These are phyloP conservation scores for Kryptopterus vitreolus DNA, from an alignment of 2,797 vertebrate genomes.

Conservation along the genomic window DNA sequence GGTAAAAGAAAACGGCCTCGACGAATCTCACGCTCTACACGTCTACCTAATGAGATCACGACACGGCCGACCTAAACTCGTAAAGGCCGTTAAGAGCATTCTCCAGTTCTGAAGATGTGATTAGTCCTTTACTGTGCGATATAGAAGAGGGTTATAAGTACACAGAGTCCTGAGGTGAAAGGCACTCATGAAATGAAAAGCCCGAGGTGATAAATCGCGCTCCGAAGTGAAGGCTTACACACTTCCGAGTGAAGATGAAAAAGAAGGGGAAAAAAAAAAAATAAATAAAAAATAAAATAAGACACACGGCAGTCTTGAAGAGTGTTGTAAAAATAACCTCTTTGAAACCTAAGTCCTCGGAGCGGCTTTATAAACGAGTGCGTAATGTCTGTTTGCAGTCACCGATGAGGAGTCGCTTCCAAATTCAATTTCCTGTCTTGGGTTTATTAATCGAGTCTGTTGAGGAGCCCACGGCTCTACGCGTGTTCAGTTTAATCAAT, in stretches of 20 bases:
- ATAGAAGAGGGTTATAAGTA: neutral
- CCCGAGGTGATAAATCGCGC: constrained; percentile 40
- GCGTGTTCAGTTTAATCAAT: constrained; percentile 52
- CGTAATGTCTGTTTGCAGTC: constrained; percentile 47
- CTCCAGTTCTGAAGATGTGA: constrained; percentile 24
- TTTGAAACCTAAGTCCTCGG: constrained; percentile 31
- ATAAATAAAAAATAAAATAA: neutral
- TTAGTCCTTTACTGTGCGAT: constrained; percentile 20
- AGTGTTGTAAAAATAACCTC: constrained; percentile 40
- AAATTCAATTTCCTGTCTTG: constrained; percentile 51
- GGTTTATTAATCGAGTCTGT: constrained; percentile 56
- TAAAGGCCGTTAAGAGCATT: constrained; percentile 16
- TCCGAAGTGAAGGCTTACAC: constrained; percentile 27
- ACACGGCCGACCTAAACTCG: constrained; percentile 5
- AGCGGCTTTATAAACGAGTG: constrained; percentile 42
- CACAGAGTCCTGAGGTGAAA: constrained; percentile 38
- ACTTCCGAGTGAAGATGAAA: constrained; percentile 1
- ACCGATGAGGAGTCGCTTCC: constrained; percentile 49
- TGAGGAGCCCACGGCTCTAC: constrained; percentile 46
- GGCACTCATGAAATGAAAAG: constrained; percentile 44
- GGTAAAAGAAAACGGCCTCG: constrained; percentile 20
- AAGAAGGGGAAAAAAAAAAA: neutral
- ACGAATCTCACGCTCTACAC: constrained; percentile 38
- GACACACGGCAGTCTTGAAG: constrained; percentile 28
- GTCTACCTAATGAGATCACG: constrained; percentile 31